Percentiles rank a stretch among this genome's conserved stretches.
phyloP scores from a whole-genome alignment of 2,888 invertebrate genomes.

The Chrysolina haemoptera region DNA sequence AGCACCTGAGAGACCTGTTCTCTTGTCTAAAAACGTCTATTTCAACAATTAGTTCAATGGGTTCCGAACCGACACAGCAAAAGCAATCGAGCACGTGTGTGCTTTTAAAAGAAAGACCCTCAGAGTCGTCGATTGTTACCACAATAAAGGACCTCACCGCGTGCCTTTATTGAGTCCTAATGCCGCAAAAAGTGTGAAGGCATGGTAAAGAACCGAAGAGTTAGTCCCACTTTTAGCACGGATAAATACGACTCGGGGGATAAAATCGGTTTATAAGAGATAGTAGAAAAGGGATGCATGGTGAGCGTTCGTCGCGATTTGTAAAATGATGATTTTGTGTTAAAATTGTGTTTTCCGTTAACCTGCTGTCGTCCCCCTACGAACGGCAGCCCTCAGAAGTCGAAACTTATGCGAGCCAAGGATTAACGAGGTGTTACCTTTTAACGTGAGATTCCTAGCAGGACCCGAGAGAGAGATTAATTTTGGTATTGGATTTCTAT shows the following conservation, averaged over 20 bases:
- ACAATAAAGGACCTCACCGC: slow-evolving; percentile 41
- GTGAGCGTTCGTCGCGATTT: neutral
- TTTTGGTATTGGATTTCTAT: no score
- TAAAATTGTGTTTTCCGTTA: no score
- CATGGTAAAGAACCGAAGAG: slow-evolving; percentile 24
- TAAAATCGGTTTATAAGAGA: neutral
- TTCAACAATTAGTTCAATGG: slow-evolving; percentile 46
- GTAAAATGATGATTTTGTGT: no score
- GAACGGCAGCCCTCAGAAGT: no score
- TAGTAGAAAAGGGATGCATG: neutral
- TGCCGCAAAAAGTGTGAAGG: slow-evolving; percentile 35
- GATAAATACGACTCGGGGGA: neutral
- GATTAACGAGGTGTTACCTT: no score
- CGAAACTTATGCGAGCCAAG: no score
- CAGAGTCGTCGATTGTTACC: slow-evolving; percentile 39
- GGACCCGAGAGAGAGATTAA: no score
- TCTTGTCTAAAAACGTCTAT: slow-evolving; percentile 38
- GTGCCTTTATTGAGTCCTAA: slow-evolving; percentile 35
- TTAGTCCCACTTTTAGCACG: slow-evolving; percentile 29
- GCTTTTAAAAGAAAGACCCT: slow-evolving; percentile 43
- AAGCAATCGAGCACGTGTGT: slow-evolving; percentile 47
- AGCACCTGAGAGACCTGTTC: slow-evolving; percentile 41
- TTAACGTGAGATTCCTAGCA: no score
- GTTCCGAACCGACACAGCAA: slow-evolving; percentile 36
- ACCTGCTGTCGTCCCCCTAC: no score